Conservation (phyloP, 2,888 invertebrate genomes). For the Herminia tarsipennalis region DNA sequence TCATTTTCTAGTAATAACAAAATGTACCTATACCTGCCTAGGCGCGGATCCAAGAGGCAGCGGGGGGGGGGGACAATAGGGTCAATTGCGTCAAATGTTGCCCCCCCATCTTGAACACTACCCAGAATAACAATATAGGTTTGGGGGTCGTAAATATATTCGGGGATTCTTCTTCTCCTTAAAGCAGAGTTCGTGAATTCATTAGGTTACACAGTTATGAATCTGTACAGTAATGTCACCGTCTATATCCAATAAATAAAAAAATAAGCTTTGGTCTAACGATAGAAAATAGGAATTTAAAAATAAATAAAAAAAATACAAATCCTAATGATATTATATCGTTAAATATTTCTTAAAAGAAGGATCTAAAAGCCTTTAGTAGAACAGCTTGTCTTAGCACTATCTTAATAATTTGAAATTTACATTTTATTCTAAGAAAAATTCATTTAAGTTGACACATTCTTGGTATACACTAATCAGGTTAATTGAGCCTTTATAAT, state of each 20-base stretch:
- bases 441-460: constrained; percentile 47
- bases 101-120: no score
- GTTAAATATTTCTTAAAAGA: constrained; percentile 25
- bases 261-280: constrained; percentile 76
- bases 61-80: neutral
- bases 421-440: constrained; percentile 43
- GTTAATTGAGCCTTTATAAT: constrained; percentile 43
- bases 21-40: no score
- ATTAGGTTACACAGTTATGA: constrained; percentile 9
- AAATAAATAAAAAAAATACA: constrained; percentile 53
- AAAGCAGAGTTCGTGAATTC: constrained; percentile 7
- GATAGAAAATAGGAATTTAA: constrained; percentile 45
- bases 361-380: constrained; percentile 31
- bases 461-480: constrained; percentile 43
- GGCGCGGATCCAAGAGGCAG: no score
- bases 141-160: neutral
- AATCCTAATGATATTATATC: constrained; percentile 33
- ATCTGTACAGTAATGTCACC: constrained; percentile 13
- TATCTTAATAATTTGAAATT: constrained; percentile 39
- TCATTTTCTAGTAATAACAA: no score
- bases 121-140: no score
- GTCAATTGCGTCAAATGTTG: no score
- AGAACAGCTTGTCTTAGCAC: constrained; percentile 24
- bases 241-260: constrained; percentile 56
- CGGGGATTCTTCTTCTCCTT: neutral